Percentiles rank a stretch among this genome's conserved stretches.
These are phyloP conservation scores for Drosophila tristis DNA, from an alignment of 1,140 invertebrate species.

Conservation along the genomic window DNA sequence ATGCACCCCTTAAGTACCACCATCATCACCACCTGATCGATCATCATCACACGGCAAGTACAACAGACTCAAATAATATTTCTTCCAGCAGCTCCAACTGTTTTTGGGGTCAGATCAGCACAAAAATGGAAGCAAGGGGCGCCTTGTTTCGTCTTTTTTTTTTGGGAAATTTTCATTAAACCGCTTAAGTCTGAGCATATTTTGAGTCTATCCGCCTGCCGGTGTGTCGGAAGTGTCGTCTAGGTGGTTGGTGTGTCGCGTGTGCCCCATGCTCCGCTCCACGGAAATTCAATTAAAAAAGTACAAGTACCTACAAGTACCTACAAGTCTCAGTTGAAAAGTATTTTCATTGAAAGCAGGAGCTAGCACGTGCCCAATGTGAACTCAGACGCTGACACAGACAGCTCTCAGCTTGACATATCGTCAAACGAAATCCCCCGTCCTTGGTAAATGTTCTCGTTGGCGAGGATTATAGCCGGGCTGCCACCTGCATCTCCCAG, in stretches of 20 bases:
- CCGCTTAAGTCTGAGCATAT: conserved; percentile 31
- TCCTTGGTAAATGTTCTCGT: conserved; percentile 46
- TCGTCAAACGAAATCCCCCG: conserved; percentile 61
- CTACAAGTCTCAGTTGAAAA: conserved; percentile 12
- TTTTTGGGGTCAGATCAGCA: not conserved
- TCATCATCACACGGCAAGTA: conserved; percentile 86
- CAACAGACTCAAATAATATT: not conserved
- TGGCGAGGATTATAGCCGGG: conserved; percentile 54
- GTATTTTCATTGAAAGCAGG: conserved; percentile 40
- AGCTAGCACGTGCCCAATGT: conserved; percentile 25
- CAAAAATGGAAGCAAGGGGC: too few relatives aligned
- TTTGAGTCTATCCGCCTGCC: conserved; percentile 31
- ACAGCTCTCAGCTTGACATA: conserved; percentile 56
- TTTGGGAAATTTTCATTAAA: conserved; percentile 45
- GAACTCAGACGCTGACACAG: conserved; percentile 23
- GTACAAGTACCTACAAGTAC: conserved; percentile 18
- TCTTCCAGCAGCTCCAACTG: not conserved
- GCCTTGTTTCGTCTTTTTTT: conserved; percentile 2
- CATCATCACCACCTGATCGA: conserved; percentile 91
- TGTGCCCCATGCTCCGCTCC: not conserved
- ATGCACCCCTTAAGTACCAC: conserved; percentile 92
- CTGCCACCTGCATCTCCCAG: conserved; percentile 9
- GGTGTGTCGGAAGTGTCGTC: conserved; percentile 21
- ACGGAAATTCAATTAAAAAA: conserved; percentile 58
- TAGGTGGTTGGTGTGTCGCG: conserved; percentile 13